Evolutionary conservation across 1,140 invertebrate species (phyloP), one percentile per base, ranked within the genome.

Genomic region (Zaprionus camerounensis): DNA sequence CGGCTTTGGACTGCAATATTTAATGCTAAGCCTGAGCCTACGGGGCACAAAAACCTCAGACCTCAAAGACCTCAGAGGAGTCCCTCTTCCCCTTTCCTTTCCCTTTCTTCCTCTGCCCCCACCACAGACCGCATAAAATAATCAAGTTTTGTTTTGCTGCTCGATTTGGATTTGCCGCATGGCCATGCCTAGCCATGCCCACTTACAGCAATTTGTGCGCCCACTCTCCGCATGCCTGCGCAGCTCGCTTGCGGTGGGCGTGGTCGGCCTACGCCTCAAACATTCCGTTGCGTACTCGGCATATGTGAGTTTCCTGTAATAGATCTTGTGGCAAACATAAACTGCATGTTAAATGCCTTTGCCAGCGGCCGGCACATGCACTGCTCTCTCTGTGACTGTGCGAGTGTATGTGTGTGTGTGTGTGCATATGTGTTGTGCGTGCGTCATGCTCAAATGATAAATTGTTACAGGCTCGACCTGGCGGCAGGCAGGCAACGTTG

Each of bases 301-400:
- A 74, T 88, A 88, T 81, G 77, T 75, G 83, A 86, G 77, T 86
- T 82, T 87, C 83, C 84, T 86, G 83, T 80, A 87, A 88, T 88
- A 88, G 84, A 88, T 88, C 84, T 88, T 88, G 84, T 76, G 84
- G 84, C 84, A 82, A 90, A 88, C 81, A 90, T 88, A 88, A 90
- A 90, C 85, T 88, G 84, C 84, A 88, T 85, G 85, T 85, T 90
- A 88, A 88, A 88, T 88, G 85, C 84, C 77, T 88, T 81, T 75
- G 85, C 84, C 85, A 79, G 59, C 71, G 81, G 80, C 80, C 56
- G 28, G 63, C 74, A 49, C 67, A 71, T 17, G 7, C 44, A 49
- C 20, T 31, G 61, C 61, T 57, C 34, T 17, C 13, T 62, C 62
- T 71, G 66, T 69, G 56, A 78, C 70, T 71, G 61, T 65, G 62